Conservation (phyloP, 2,113 vertebrate species). For the Cynopterus brachyotis region DNA sequence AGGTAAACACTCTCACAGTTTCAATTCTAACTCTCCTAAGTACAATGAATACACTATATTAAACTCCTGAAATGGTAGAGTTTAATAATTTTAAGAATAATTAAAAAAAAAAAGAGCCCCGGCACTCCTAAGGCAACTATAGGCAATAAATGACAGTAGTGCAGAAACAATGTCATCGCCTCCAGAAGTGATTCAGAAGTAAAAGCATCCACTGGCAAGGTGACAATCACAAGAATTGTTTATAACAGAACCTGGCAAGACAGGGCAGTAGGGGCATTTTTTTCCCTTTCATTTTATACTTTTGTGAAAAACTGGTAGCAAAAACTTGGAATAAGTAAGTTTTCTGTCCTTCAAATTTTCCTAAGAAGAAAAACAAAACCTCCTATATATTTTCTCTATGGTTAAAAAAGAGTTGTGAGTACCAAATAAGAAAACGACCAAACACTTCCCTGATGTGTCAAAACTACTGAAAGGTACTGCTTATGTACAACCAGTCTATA, state of each 20-base stretch:
- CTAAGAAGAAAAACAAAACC: slow-evolving; percentile 7
- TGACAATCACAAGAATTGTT: not conserved
- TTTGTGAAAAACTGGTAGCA: not conserved
- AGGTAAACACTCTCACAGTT: not conserved
- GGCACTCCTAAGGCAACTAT: not conserved
- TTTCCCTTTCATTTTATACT: slow-evolving; percentile 34
- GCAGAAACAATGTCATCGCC: not conserved
- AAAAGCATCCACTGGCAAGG: not conserved
- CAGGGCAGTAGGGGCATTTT: not conserved
- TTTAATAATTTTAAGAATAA: slow-evolving; percentile 24
- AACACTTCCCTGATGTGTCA: not conserved
- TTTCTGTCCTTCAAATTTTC: slow-evolving; percentile 21
- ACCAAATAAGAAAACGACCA: not conserved
- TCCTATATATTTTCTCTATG: not conserved
- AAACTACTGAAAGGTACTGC: not conserved
- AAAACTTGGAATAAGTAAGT: not conserved
- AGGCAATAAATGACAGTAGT: not conserved
- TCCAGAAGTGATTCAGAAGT: not conserved
- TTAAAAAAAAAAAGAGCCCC: not conserved
- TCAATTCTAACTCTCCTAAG: not conserved
- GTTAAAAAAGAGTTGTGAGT: not conserved
- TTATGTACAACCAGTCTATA: not conserved
- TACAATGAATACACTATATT: slow-evolving; percentile 24
- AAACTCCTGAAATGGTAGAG: not conserved
- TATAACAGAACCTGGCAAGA: not conserved